phyloP scores from a whole-genome alignment of 2,113 vertebrate genomes.

The Mirza zaza region DNA sequence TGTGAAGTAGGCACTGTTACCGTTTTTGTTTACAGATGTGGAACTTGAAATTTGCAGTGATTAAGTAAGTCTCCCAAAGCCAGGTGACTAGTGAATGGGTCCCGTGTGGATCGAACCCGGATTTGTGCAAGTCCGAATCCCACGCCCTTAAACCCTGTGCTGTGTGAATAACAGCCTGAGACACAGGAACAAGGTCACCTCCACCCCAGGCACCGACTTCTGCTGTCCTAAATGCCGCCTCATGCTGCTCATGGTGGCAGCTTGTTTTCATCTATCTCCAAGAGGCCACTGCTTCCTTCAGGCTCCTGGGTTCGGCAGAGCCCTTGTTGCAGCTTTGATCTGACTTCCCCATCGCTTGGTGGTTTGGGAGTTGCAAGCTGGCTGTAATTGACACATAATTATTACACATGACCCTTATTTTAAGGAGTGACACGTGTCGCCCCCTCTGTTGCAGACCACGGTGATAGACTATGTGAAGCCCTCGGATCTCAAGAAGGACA shows the following conservation, averaged over 20 bases:
- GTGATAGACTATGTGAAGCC: constrained; percentile 99
- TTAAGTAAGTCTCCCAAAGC: not conserved
- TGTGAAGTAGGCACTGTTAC: not conserved
- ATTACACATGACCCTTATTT: not conserved
- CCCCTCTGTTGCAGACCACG: constrained; percentile 90
- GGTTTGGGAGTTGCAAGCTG: not conserved
- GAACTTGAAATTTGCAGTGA: not conserved
- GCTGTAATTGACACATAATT: accelerated
- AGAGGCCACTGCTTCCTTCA: not conserved
- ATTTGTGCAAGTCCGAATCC: not conserved
- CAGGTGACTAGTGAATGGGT: not conserved
- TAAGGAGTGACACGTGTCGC: not conserved
- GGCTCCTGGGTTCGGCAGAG: not conserved
- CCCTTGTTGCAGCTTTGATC: not conserved
- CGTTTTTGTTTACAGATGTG: not conserved
- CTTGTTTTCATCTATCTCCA: not conserved
- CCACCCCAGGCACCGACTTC: not conserved
- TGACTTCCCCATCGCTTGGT: not conserved
- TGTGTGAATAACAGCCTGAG: not conserved
- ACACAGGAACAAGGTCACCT: too few species aligned
- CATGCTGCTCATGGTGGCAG: not conserved
- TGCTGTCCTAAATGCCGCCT: not conserved
- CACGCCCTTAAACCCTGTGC: not conserved
- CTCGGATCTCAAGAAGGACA: constrained; percentile 99
- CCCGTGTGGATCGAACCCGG: not conserved